Evolutionary conservation across 1,140 invertebrate species (phyloP).

Genomic region (Drosophila littoralis): DNA sequence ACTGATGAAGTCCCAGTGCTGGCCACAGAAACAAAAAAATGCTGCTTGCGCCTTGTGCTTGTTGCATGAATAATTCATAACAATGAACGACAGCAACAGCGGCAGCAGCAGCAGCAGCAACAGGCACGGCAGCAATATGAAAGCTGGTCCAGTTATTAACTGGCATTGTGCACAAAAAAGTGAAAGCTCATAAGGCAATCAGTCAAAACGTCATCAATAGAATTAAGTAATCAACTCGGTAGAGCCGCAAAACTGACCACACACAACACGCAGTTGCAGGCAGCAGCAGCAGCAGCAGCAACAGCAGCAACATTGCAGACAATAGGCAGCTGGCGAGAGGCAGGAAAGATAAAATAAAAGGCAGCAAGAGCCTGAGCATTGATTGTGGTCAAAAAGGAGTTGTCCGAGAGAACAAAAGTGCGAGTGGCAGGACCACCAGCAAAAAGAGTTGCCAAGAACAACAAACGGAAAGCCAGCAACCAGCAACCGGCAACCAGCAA

Average conservation of each 20-base stretch:
- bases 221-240: conserved; percentile 82
- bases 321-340: conserved; percentile 45
- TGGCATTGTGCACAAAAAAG: conserved; percentile 68
- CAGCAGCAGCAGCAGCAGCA: conserved; percentile 17
- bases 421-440: conserved; percentile 68
- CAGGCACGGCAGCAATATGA: conserved; percentile 41
- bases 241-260: conserved; percentile 75
- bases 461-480: conserved; percentile 2
- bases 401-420: conserved; percentile 56
- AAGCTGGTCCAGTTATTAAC: conserved; percentile 70
- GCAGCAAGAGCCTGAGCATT: conserved; percentile 39
- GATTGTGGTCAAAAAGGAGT: conserved; percentile 79
- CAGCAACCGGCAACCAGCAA: neutral
- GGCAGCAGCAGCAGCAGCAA: conserved; percentile 34
- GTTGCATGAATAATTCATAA: conserved; percentile 82
- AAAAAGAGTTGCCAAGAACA: conserved; percentile 40
- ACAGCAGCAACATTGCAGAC: conserved; percentile 28
- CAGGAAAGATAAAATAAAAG: conserved; percentile 11
- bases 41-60: conserved; percentile 67
- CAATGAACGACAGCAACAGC: conserved; percentile 50
- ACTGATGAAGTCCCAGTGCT: conserved; percentile 72
- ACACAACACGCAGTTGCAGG: conserved; percentile 61
- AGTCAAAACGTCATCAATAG: conserved; percentile 84
- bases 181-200: conserved; percentile 84
- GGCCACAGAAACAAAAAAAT: conserved; percentile 36